Base-by-base conservation (phyloP, 1,140 invertebrate genomes). In the Kradibia gibbosae region DNA sequence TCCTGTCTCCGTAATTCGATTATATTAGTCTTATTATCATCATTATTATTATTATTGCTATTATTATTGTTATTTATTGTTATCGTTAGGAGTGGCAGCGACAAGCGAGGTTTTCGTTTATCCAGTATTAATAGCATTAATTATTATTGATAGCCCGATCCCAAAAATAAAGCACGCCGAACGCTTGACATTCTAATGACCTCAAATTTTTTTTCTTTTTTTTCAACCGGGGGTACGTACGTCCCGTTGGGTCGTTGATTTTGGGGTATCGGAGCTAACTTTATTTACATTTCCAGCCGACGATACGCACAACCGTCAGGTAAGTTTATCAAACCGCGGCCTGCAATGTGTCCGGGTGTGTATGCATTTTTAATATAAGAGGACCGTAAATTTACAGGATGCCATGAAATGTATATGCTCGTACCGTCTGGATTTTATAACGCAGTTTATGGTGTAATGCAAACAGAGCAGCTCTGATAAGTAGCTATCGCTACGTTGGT, bases 401-500 rank as follows among this genome's bases (percentile, higher is more conserved):
- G 87, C 86, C 88, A 86, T 88, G 88, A 84, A 85, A 78, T 82
- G 80, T 82, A 78, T 78, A 78, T 73, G 74, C 80, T 62, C 74
- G 83, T 83, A 80, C 82, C 86, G 88, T 89, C 87, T 89, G 89
- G 85, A 89, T 89, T 90, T 90, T 90, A 90, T 86, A 88, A 86
- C 87, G 82, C 83, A 78, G 85, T 90, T 90, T 90, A 91, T 89
- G 88, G 86, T 86, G 85, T 84, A 86, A 87, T 86, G 85, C 85
- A 90, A 90, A 90, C 88, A 89, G 86, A 86, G 86, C 85, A 82
- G 82, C 84, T 83, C 86, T 89, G 89, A 91, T 90, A 91, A 90
- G 89, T 90, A 90, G 88, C 90, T 90, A 90, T 91, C 86, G 85
- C 88, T 86, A n/a, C 45, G 83, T 87, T 83, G 86, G 86, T 86